Conservation (phyloP, 2,888 invertebrate genomes). For the Hofmannophila pseudospretella region DNA sequence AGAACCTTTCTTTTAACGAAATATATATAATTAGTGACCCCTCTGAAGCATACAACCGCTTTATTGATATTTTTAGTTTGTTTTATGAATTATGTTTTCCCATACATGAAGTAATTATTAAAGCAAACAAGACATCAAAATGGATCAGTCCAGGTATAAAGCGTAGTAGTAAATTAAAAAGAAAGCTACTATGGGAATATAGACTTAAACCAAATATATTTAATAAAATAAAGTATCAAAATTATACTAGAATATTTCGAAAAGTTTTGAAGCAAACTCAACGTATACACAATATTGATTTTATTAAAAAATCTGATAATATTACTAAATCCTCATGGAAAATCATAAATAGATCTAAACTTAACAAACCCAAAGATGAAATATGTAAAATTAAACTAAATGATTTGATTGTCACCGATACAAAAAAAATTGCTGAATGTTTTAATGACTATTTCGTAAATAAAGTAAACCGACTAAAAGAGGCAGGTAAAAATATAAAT, state of each 20-base stretch:
- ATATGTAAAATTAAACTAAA: background rate
- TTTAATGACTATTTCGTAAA: background rate
- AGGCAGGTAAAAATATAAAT: background rate
- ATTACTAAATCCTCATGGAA: background rate
- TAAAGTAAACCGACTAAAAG: background rate
- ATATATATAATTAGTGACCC: background rate
- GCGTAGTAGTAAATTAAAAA: conserved; percentile 3
- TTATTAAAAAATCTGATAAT: background rate
- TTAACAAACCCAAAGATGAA: background rate
- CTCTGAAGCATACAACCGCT: conserved; percentile 1
- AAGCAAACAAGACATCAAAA: conserved; percentile 1
- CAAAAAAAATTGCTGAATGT: background rate
- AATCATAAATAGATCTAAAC: background rate
- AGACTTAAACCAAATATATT: conserved; percentile 2
- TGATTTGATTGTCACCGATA: background rate
- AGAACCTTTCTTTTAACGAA: conserved; percentile 1
- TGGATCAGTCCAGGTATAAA: conserved; percentile 4
- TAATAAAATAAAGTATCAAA: conserved; percentile 4
- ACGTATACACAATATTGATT: background rate
- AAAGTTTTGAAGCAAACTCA: conserved; percentile 2
- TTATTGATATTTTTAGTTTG: conserved; percentile 1
- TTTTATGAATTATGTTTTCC: conserved; percentile 6
- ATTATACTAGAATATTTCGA: conserved; percentile 1
- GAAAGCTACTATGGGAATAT: conserved; percentile 3
- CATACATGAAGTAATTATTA: background rate